Evolutionary conservation across 2,888 invertebrate species (phyloP), one percentile per base, ranked within the genome.

Genomic region (Harpagoxenus sublaevis): DNA sequence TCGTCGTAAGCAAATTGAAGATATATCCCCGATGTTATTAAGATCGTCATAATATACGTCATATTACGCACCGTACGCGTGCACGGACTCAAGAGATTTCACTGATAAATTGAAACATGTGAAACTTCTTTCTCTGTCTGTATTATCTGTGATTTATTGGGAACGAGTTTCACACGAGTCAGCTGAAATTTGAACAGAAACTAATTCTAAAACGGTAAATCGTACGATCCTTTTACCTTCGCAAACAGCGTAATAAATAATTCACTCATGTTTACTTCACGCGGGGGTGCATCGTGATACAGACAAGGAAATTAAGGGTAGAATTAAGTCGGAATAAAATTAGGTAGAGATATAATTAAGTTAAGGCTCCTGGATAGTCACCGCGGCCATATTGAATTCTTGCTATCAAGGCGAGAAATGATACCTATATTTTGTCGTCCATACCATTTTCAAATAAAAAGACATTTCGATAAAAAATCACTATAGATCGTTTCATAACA

Each of bases 1-100:
- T 35, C 70, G 70, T n/a, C 31, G 15, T 71, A 57, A 73, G 74
- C n/a, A 62, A 45, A 62, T 60, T 74, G 45, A 31, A 42, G 55
- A 2, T 55, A 42, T 18, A 42, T 31, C 6, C 28, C 12, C 45
- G n/a, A 62, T 8, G n/a, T 74, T 74, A 73, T 62, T 31, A 74
- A 28, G 18, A 45, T 31, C 45, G 1, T 10, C n/a, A 45, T 23
- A 23, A 23, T 23, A 23, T n/a, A n/a, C 31, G 5, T 23, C 4
- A 12, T 10, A 23, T 9, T 28, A 18, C 8, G 6, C 8, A 4
- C 4, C 48, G 5, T 45, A 45, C n/a, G 39, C 39, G 4, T 9
- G 12, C 10, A 18, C 28, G 3, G 28, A 15, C 28, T 18, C 10
- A 6, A 12, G 55, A 15, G 55, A 15, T 53, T 45, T 39, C 1